These are phyloP conservation scores for Pandion haliaetus DNA, from an alignment of 2,113 vertebrate species.

Conservation along the genomic window DNA sequence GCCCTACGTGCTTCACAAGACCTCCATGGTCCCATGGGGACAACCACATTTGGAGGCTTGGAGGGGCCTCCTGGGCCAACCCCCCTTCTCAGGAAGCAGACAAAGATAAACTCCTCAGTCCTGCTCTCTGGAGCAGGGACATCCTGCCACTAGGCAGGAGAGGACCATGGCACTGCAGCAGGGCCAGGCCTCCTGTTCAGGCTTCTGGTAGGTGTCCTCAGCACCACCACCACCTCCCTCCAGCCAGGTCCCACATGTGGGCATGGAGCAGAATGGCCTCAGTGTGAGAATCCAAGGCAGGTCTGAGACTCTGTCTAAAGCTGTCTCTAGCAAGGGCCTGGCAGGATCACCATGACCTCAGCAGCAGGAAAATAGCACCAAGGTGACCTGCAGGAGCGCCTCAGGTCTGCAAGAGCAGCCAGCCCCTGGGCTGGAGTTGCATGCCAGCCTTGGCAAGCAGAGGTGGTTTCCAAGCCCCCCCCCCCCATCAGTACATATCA, in stretches of 20 bases:
- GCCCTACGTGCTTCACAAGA: background rate
- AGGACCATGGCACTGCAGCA: background rate
- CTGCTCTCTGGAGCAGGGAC: background rate
- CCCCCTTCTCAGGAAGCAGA: background rate
- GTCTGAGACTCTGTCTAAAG: background rate
- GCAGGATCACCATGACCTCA: background rate
- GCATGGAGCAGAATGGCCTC: background rate
- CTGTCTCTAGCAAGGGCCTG: background rate
- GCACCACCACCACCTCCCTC: background rate
- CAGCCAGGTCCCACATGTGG: background rate
- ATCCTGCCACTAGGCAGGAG: background rate
- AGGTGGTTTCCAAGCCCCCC: background rate
- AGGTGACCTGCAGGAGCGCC: background rate
- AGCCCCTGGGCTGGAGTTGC: background rate
- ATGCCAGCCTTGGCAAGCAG: background rate
- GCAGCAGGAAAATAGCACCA: background rate
- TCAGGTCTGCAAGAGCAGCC: background rate
- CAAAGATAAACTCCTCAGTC: background rate
- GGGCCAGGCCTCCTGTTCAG: background rate
- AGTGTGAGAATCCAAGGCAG: background rate
- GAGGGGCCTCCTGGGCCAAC: background rate
- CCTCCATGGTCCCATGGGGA: accelerated
- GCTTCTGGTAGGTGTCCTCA: background rate
- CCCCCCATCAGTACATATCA: background rate
- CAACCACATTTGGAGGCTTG: background rate